Evolutionary conservation across 2,113 vertebrate species (phyloP), one percentile per base, ranked within the genome.

Genomic region (Brienomyrus brachyistius): DNA sequence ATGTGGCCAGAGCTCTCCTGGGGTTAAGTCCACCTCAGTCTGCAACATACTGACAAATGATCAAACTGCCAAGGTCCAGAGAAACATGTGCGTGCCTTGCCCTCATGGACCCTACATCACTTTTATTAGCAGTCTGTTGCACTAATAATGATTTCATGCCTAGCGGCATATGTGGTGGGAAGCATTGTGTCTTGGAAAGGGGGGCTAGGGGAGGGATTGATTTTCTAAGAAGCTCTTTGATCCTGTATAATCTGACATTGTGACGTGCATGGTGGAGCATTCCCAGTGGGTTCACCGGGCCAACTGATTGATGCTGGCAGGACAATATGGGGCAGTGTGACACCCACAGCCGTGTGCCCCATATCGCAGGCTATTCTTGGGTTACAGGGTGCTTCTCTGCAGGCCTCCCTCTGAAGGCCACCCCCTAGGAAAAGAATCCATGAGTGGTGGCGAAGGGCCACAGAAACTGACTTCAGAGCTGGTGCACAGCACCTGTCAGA

Each of bases 261-360:
- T 62, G 50, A 88, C 59, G 62, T 86, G 66, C 21, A 27, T 27
- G 89, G 66, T 47, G 86, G 62, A 56, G 23, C 59, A 45, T 74
- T 56, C 77, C 66, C 77, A 80, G 48, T 66, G 31, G 77, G 52
- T 35, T 11, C 10, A 35, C 23, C 85, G 59, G 88, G 52, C 7
- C 48, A 15, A 85, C 66, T n/a, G 90, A 54, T 87, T 86, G n/a
- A 56, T 88, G 84, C 19, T 87, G 48, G 10, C 31, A 52, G 52
- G 56, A 74, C 54, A 70, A 80, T 80, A 56, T 89, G 90, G 90
- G 88, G 51, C 35, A 80, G 83, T 90, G 89, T 90, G 89, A 88
- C 86, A 54, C 84, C 56, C 84, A 17, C 45, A 74, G 59, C 84
- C 15, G 15, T 35, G 45, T 70, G 89, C 23, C 84, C 89, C 54